Evolutionary conservation across 2,113 vertebrate species (phyloP).

Genomic region (Rynchops niger): DNA sequence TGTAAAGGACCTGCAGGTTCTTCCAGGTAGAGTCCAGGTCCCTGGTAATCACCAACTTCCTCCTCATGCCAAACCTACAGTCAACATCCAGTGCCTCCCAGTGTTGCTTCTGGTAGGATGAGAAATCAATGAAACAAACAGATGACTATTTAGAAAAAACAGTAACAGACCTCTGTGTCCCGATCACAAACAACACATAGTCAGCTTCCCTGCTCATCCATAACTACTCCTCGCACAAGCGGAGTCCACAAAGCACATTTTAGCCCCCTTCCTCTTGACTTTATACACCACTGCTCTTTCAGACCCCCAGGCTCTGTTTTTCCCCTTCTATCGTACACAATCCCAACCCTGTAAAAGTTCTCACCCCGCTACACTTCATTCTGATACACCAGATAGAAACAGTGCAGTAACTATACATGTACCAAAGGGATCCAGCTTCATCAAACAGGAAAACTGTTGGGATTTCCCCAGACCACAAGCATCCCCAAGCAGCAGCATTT

Average conservation of each 20-base stretch:
- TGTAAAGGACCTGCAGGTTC: neutral
- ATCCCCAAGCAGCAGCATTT: neutral
- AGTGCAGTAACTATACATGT: neutral
- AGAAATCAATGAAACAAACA: neutral
- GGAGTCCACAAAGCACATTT: neutral
- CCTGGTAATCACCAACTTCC: neutral
- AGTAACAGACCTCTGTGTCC: neutral
- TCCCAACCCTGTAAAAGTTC: neutral
- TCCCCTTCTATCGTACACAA: neutral
- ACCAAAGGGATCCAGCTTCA: neutral
- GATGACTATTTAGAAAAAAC: neutral
- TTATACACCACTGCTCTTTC: neutral
- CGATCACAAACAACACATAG: accelerated
- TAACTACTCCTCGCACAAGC: accelerated
- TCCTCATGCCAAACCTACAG: neutral
- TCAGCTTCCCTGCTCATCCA: neutral
- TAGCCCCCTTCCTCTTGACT: neutral
- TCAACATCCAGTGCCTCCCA: neutral
- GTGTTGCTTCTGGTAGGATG: neutral
- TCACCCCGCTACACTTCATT: neutral
- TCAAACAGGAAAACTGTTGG: neutral
- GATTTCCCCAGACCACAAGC: neutral
- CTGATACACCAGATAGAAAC: neutral
- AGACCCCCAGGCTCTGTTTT: neutral
- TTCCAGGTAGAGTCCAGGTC: neutral